These are phyloP conservation scores for Xenops minutus DNA, from an alignment of 2,797 vertebrate species.

Conservation along the genomic window DNA sequence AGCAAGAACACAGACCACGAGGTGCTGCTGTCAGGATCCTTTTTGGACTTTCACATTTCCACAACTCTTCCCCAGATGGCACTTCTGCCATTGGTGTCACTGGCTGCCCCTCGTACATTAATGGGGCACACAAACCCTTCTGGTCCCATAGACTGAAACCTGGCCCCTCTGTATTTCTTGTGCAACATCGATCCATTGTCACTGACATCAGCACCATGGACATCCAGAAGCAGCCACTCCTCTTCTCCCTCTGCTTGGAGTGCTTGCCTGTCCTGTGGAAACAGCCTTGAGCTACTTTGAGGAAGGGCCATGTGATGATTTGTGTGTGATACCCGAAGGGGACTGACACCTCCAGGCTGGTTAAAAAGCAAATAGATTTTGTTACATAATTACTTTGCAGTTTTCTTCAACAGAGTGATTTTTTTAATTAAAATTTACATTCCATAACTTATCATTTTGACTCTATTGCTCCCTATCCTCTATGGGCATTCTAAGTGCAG, in stretches of 20 bases:
- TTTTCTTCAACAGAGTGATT: neutral
- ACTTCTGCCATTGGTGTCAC: neutral
- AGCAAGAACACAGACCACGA: rapidly evolving
- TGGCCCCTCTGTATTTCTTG: neutral
- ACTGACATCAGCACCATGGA: neutral
- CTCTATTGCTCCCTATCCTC: conserved; percentile 8
- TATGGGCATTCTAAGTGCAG: neutral
- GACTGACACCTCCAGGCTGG: neutral
- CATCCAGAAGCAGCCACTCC: neutral
- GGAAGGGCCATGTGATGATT: neutral
- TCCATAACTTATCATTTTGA: conserved; percentile 1
- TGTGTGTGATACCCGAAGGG: neutral
- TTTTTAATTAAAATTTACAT: conserved; percentile 13
- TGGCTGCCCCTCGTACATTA: neutral
- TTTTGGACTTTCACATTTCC: neutral
- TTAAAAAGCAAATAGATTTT: neutral
- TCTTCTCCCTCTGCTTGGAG: neutral
- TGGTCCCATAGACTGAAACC: neutral
- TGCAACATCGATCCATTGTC: neutral
- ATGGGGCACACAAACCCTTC: neutral
- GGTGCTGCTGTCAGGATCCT: neutral
- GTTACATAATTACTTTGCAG: neutral
- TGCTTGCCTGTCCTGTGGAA: neutral
- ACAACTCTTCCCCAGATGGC: neutral
- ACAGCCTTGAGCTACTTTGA: neutral